Base-by-base conservation (phyloP, 2,797 vertebrate species). In the Semotilus atromaculatus region DNA sequence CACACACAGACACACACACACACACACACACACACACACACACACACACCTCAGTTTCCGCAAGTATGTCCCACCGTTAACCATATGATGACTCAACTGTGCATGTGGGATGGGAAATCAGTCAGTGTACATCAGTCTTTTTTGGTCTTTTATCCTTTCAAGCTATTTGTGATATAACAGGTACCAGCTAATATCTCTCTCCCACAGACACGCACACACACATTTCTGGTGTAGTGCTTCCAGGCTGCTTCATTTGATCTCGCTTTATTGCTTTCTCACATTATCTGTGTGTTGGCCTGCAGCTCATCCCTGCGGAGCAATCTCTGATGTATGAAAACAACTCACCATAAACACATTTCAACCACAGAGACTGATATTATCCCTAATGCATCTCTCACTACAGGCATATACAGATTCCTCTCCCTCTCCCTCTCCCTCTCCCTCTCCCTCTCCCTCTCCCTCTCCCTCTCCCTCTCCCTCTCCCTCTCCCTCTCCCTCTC, bases 41-140 rank as follows among this genome's bases (percentile, higher is more conserved):
- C n/a, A n/a, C n/a, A n/a, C n/a, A n/a, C n/a, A n/a, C n/a, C 89
- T 86, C 88, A 87, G 89, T 88, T 91, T 91, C 86, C 83, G 68
- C 79, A 80, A 83, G 74, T 77, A 86, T 87, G 81, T 88, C 87
- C 88, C 74, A 68, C 88, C 85, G 90, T 93, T 92, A 93, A 92
- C 92, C 90, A 86, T 92, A 90, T 92, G 92, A 91, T 93, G 92
- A 93, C 92, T 93, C 89, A 89, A 82, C 14, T 71, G 85, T 89
- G 88, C 90, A 86, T 84, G 23, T 86, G 78, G 68, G 80, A 85
- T 81, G 67, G 70, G 68, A 62, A 76, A 85, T 88, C 81, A n/a
- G n/a, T n/a, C n/a, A n/a, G 83, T 79, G 48, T 86, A 81, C 31
- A 71, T 60, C 64, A 77, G 38, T 70, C 45, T 79, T 86, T 86